Evolutionary conservation across 2,797 vertebrate species (phyloP), one percentile per base, ranked within the genome.

Genomic region (Euthynnus affinis): DNA sequence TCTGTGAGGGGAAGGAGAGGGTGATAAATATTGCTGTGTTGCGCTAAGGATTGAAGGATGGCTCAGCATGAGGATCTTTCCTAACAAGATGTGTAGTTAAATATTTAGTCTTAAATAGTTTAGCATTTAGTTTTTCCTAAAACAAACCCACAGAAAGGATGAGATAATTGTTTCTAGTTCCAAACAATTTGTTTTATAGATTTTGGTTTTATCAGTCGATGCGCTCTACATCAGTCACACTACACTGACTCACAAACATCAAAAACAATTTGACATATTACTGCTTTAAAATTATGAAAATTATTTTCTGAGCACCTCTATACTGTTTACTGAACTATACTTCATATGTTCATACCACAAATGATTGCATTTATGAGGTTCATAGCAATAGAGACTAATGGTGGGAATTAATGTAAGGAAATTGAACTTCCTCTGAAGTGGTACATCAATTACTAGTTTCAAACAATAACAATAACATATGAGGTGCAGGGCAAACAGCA

Each of bases 191-290:
- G 17, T 61, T 29, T n/a, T 49, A 9, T n/a, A n/a, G 25, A 34
- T 7, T 60, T 29, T 59, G 23, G 0, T 1, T 56, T 62, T 25
- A 2, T 74, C 9, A 20, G 34, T 59, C 29, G 2, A 22, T 53
- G 37, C 9, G 9, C 37, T 37, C 37, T 37, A 53, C 46, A 57
- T 59, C 34, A 44, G 3, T 2, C 10, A 49, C 18, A 40, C 22
- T 74, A 10, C 53, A 20, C n/a, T 57, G 15, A 25, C 20, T 42
- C 14, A 37, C n/a, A 37, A 56, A 64, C 73, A 76, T 68, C 49
- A 44, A 46, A 53, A 44, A 72, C n/a, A 55, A 48, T 49, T 1
- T 3, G 56, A 13, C 15, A 32, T 56, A 49, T 76, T 27, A 23
- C 10, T 60, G 52, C 13, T 72, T 69, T 59, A 13, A 44, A 61